These are phyloP conservation scores for Ctenodactylus gundi DNA, from an alignment of 2,113 vertebrate genomes.

Conservation along the genomic window DNA sequence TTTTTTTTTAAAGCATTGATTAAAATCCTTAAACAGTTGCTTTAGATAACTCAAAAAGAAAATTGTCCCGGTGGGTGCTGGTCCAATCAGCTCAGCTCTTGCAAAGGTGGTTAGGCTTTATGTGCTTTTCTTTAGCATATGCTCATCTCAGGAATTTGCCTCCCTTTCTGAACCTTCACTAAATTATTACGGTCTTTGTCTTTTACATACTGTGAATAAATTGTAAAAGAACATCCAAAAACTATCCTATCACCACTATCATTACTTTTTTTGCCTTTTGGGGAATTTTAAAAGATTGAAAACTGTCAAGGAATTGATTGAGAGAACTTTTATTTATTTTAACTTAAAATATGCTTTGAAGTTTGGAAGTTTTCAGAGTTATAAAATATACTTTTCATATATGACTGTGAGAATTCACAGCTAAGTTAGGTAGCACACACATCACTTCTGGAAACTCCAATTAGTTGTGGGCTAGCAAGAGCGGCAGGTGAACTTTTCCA, in stretches of 20 bases:
- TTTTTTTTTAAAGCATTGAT: no score
- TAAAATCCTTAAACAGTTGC: no score
- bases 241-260: rapidly evolving
- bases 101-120: no score
- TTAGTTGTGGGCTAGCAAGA: not conserved
- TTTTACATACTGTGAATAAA: not conserved
- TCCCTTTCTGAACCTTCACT: not conserved
- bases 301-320: not conserved
- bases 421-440: not conserved
- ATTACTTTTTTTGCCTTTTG: not conserved
- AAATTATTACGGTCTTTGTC: not conserved
- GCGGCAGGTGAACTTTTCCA: not conserved
- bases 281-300: not conserved
- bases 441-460: not conserved
- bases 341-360: not conserved
- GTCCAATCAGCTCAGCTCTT: no score
- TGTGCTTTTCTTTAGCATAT: not conserved
- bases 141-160: not conserved
- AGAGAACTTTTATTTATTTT: not conserved
- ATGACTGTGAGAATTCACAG: not conserved
- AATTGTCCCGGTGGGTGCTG: no score
- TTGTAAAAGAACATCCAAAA: not conserved
- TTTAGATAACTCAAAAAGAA: no score
- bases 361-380: not conserved
- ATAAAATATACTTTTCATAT: not conserved